These are phyloP conservation scores for Ochotona curzoniae DNA, from an alignment of 2,113 vertebrate genomes.

Conservation along the genomic window DNA sequence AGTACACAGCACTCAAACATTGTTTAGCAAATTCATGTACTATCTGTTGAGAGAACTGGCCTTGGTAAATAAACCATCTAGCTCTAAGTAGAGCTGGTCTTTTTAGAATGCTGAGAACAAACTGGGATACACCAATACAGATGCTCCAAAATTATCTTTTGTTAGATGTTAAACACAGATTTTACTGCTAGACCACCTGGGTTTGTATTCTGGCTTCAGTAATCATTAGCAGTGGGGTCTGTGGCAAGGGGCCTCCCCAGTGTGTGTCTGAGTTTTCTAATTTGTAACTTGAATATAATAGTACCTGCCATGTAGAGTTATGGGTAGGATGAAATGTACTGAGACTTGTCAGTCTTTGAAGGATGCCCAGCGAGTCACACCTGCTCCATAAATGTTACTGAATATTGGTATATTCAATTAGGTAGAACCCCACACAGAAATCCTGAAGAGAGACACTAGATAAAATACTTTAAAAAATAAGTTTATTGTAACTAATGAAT, in stretches of 20 bases:
- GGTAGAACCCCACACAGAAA: slow-evolving; percentile 43
- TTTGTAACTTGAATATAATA: not conserved
- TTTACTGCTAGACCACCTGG: not conserved
- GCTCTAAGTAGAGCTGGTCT: not conserved
- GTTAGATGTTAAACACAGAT: not conserved
- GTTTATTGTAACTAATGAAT: slow-evolving; percentile 87
- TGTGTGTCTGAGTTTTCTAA: not conserved
- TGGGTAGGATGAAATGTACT: not conserved
- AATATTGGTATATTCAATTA: slow-evolving; percentile 6
- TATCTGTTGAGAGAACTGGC: not conserved
- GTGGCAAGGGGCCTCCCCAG: not conserved
- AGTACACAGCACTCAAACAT: not conserved
- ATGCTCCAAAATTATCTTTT: not conserved
- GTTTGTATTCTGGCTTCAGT: not conserved
- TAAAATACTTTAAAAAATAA: slow-evolving; percentile 86
- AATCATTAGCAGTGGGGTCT: not conserved
- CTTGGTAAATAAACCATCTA: not conserved
- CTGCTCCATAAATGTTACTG: not conserved
- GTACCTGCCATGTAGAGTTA: not conserved
- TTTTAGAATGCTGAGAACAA: not conserved
- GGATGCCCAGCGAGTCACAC: not conserved
- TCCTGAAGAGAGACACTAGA: slow-evolving; percentile 48
- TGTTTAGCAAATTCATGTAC: not conserved
- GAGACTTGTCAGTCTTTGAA: not conserved
- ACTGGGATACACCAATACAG: not conserved